These are phyloP conservation scores for Epizoanthus ramosus DNA, from an alignment of 92 coral and sea anemone genomes.

Conservation along the genomic window DNA sequence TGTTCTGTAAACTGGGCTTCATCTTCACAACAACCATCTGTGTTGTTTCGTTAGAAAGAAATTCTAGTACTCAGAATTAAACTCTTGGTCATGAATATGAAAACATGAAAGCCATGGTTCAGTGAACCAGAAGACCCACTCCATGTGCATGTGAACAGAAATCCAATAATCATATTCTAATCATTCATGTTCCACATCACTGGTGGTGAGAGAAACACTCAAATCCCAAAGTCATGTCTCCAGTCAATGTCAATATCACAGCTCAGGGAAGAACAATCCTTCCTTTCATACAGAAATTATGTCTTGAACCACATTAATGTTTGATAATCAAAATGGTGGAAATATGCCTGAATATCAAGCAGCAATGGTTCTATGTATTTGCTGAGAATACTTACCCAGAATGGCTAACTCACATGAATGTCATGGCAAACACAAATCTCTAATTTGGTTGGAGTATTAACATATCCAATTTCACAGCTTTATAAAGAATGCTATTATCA, in stretches of 20 bases:
- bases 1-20: neutral
- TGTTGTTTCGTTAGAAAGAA: neutral
- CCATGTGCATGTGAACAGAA: slow-evolving; percentile 3
- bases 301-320: neutral
- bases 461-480: slow-evolving; percentile 37
- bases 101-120: slow-evolving; percentile 25
- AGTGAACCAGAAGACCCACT: slow-evolving; percentile 23
- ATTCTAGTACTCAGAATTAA: neutral
- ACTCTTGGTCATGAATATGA: neutral
- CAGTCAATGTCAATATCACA: slow-evolving; percentile 14
- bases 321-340: neutral
- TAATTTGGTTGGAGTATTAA: slow-evolving; percentile 40
- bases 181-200: slow-evolving; percentile 40
- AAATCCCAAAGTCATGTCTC: neutral
- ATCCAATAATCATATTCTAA: slow-evolving; percentile 8
- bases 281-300: neutral
- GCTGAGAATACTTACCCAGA: slow-evolving; percentile 14
- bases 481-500: slow-evolving; percentile 35
- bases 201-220: slow-evolving; percentile 18
- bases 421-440: slow-evolving; percentile 35
- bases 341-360: neutral
- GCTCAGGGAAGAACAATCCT: neutral
- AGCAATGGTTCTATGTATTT: neutral
- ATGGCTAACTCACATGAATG: slow-evolving; percentile 3
- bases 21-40: neutral